Evolutionary conservation across 2,888 invertebrate genomes (phyloP).

Genomic region (Nymphalis c-album): DNA sequence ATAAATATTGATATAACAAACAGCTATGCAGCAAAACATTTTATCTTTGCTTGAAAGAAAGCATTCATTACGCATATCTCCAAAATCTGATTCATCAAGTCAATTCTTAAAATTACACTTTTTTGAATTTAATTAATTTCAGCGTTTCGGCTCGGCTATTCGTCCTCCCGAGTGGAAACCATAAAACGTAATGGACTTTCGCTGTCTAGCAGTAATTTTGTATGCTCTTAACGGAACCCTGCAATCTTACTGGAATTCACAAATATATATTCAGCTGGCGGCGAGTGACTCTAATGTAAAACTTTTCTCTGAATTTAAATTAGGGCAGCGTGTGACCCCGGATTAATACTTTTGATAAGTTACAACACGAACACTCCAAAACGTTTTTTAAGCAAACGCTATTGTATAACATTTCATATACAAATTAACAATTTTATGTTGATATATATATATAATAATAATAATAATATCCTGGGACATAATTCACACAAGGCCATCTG

Average conservation of each 20-base stretch:
- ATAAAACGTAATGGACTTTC: conserved; percentile 80
- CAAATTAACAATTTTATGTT: too few species aligned
- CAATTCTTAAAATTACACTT: conserved; percentile 36
- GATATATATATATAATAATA: too few species aligned
- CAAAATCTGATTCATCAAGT: conserved; percentile 23
- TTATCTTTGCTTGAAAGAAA: neutral
- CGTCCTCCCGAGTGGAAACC: conserved; percentile 68
- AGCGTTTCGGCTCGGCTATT: conserved; percentile 66
- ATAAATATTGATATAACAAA: neutral
- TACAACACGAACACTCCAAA: neutral
- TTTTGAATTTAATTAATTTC: conserved; percentile 75
- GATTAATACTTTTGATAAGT: neutral
- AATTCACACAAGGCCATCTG: too few species aligned
- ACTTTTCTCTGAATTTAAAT: conserved; percentile 32
- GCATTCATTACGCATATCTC: conserved; percentile 14
- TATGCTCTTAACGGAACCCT: conserved; percentile 58
- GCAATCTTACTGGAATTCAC: conserved; percentile 61
- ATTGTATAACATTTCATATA: too few species aligned
- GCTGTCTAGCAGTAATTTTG: conserved; percentile 74
- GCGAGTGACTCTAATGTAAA: conserved; percentile 37
- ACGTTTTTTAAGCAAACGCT: too few species aligned
- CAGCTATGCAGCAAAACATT: neutral
- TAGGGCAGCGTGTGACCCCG: conserved; percentile 7
- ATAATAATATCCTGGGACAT: too few species aligned
- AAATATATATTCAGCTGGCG: conserved; percentile 49